Evolutionary conservation across 2,888 invertebrate species (phyloP).

Genomic region (Maniola hyperantus): DNA sequence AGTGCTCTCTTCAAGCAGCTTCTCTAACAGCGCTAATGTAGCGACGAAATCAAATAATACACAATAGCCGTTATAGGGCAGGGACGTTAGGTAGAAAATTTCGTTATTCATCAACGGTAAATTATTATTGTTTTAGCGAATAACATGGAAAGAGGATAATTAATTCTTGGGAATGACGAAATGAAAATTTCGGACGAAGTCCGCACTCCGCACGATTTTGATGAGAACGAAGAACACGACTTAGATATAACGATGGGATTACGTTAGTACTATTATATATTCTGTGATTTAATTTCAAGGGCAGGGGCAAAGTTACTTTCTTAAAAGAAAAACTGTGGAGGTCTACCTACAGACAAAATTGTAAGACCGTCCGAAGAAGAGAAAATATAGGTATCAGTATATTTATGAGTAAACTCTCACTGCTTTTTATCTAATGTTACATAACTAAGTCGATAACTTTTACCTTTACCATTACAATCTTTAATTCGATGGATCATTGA

Average conservation of each 20-base stretch:
- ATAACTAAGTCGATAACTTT: neutral
- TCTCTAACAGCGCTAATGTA: neutral
- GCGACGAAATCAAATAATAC: neutral
- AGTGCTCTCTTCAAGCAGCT: neutral
- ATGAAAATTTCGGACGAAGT: neutral
- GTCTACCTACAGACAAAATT: neutral
- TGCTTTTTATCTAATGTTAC: neutral
- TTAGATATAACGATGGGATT: too few relatives aligned
- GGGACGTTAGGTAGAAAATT: too few relatives aligned
- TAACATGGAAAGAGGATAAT: neutral
- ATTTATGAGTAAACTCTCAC: neutral
- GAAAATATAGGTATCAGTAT: neutral
- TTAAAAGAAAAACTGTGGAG: too few relatives aligned
- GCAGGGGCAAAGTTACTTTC: too few relatives aligned
- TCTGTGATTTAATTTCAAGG: too few relatives aligned
- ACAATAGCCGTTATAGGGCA: neutral
- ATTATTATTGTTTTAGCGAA: neutral
- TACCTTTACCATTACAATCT: neutral
- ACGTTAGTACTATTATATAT: too few relatives aligned
- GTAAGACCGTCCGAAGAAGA: neutral
- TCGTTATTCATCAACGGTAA: too few relatives aligned
- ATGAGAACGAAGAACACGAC: too few relatives aligned
- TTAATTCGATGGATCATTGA: constrained; percentile 1
- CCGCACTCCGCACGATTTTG: neutral
- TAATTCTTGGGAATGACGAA: neutral